Base-by-base conservation (phyloP, 1,140 invertebrate genomes). In the Caerostris extrusa region DNA sequence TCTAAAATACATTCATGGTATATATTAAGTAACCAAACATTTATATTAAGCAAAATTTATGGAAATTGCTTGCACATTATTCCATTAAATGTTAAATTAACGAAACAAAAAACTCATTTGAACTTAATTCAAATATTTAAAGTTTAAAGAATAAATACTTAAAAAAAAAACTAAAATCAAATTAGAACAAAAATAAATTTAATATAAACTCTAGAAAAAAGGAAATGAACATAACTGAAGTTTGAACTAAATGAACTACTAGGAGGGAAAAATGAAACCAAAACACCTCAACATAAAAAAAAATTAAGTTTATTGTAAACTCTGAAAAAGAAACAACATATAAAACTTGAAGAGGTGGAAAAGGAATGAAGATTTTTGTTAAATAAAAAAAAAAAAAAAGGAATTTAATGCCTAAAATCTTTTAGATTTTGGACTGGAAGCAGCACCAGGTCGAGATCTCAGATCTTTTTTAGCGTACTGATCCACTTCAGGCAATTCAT, bases 401-500 rank as follows among this genome's bases (percentile, higher is more conserved):
- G 57, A 58, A 61, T 93, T 58, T n/a, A 89, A n/a, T 61, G 10
- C 17, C 85, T 93, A 94, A 71, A 58, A 81, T 64, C 87, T 7
- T 87, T 91, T 94, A 60, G 94, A 90, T 81, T 94, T 94, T 5
- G 91, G 91, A 82, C 91, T 94, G 5, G 94, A 50, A 8, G 92
- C 58, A 5, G 14, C 88, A 17, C 61, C 55, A 34, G 94, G 64
- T 58, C 95, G 89, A 81, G 92, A 82, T 95, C 96, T 95, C 19
- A 97, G 95, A 95, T 96, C 96, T 93, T 97, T 97, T 94, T 97
- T 97, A 17, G 97, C 97, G 94, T 97, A 97, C 95, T 97, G 97
- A 95, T 98, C 97, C 55, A 97, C 97, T 96, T 98, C 97, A 3
- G 97, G 97, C 17, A 97, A 95, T 93, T 97, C 97, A 94, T 95